Evolutionary conservation across 2,888 invertebrate genomes (phyloP).

Genomic region (Monopis laevigella): DNA sequence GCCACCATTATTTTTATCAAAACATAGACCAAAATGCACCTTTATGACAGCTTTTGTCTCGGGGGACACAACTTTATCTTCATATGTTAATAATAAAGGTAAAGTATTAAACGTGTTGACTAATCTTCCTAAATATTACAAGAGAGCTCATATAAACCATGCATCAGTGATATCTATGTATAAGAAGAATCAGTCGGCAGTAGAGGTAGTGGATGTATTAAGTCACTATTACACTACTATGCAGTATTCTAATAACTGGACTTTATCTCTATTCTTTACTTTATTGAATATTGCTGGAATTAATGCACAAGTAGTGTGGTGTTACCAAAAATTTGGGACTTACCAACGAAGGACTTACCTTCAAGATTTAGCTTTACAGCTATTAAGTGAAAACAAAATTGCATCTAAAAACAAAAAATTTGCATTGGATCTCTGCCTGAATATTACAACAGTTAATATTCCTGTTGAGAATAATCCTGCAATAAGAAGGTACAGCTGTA

Average conservation of each 20-base stretch:
- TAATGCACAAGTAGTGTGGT: slow-evolving; percentile 55
- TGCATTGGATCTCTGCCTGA: too few species aligned
- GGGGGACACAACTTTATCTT: slow-evolving; percentile 36
- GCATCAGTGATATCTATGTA: slow-evolving; percentile 41
- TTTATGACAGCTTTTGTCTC: slow-evolving; percentile 45
- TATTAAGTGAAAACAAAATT: slow-evolving; percentile 27
- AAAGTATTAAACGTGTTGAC: slow-evolving; percentile 43
- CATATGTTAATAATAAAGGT: slow-evolving; percentile 36
- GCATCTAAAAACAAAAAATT: too few species aligned
- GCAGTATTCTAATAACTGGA: slow-evolving; percentile 55
- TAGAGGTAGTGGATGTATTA: slow-evolving; percentile 48
- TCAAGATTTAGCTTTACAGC: slow-evolving; percentile 38
- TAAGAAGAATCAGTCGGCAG: slow-evolving; percentile 43
- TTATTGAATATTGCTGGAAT: slow-evolving; percentile 50
- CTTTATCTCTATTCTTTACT: slow-evolving; percentile 46
- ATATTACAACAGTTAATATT: not conserved
- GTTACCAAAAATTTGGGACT: slow-evolving; percentile 28
- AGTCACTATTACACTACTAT: slow-evolving; percentile 56
- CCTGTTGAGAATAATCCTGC: not conserved
- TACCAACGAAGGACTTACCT: slow-evolving; percentile 39
- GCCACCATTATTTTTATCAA: slow-evolving; percentile 43
- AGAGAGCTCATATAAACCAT: slow-evolving; percentile 32
- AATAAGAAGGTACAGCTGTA: slow-evolving; percentile 33
- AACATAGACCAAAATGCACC: slow-evolving; percentile 32
- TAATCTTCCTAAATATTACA: slow-evolving; percentile 45